Percentiles rank a stretch among this genome's conserved stretches.
phyloP scores from a whole-genome alignment of 2,888 invertebrate species.

The Omphaloscelis lunosa region DNA sequence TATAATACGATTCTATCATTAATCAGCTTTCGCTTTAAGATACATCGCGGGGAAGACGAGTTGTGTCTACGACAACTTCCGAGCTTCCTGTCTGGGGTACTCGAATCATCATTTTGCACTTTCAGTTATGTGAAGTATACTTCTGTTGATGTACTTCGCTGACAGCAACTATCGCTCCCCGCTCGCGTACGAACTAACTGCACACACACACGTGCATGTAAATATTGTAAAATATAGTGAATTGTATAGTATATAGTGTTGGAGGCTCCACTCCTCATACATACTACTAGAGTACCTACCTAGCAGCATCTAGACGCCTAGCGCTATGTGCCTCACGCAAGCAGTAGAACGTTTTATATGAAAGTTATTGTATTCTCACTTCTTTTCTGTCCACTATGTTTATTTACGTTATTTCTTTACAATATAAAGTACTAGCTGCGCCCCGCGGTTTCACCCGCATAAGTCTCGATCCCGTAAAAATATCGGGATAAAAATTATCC shows the following conservation, averaged over 20 bases:
- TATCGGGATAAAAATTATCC: no score
- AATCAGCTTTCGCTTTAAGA: background rate
- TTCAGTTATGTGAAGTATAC: background rate
- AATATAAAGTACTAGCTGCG: no score
- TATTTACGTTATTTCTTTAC: constrained; percentile 23
- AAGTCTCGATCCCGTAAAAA: no score
- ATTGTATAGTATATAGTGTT: constrained; percentile 54
- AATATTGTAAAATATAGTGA: constrained; percentile 70
- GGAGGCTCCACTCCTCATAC: constrained; percentile 32
- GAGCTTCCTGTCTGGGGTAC: background rate
- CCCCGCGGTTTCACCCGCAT: no score
- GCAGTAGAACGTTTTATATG: constrained; percentile 16
- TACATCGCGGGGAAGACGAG: background rate
- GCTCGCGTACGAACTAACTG: constrained; percentile 8
- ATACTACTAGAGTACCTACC: constrained; percentile 10
- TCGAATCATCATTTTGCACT: background rate
- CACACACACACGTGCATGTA: constrained; percentile 58
- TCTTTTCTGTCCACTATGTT: constrained; percentile 13
- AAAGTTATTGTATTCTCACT: constrained; percentile 22
- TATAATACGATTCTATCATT: background rate
- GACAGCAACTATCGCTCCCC: background rate
- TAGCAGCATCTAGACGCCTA: constrained; percentile 15
- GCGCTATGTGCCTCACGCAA: constrained; percentile 41
- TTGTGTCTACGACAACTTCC: background rate
- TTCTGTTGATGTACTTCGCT: background rate